phyloP scores from a whole-genome alignment of 2,113 vertebrate genomes.

The Mugil cephalus region DNA sequence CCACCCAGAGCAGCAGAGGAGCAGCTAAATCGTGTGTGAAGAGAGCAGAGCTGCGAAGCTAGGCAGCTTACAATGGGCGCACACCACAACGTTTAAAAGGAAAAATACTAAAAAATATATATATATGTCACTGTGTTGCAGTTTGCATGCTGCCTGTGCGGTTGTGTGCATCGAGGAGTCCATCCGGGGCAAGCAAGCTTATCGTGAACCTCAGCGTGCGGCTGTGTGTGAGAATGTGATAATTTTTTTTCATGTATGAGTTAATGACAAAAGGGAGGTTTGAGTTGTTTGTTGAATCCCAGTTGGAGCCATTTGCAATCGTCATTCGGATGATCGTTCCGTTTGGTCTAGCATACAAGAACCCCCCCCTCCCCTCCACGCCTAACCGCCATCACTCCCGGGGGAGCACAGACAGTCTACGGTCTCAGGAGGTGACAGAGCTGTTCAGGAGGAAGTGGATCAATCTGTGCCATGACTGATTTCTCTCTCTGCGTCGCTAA shows the following conservation, averaged over 20 bases:
- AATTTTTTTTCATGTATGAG: slow-evolving; percentile 13
- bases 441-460: slow-evolving; percentile 27
- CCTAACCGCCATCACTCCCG: not conserved
- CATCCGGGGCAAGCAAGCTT: slow-evolving; percentile 56
- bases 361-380: not conserved
- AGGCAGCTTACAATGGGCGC: slow-evolving; percentile 50
- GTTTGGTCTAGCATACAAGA: slow-evolving; percentile 53
- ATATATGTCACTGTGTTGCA: slow-evolving; percentile 51
- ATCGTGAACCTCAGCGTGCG: slow-evolving; percentile 32
- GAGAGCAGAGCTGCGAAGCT: slow-evolving; percentile 50
- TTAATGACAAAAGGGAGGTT: slow-evolving; percentile 31
- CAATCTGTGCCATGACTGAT: slow-evolving; percentile 54
- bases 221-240: not conserved
- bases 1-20: slow-evolving; percentile 63
- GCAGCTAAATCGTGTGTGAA: slow-evolving; percentile 68
- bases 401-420: slow-evolving; percentile 24
- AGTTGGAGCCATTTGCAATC: slow-evolving; percentile 63
- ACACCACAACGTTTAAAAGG: slow-evolving; percentile 34
- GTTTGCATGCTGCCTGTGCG: slow-evolving; percentile 45
- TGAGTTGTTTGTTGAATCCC: slow-evolving; percentile 51
- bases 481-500: slow-evolving; percentile 1
- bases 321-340: slow-evolving; percentile 66
- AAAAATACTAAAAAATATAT: slow-evolving; percentile 10
- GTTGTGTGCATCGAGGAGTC: slow-evolving; percentile 15
- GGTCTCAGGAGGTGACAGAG: slow-evolving; percentile 40